Evolutionary conservation across 2,113 vertebrate genomes (phyloP), one percentile per base, ranked within the genome.

Genomic region (Emydocephalus ijimae): DNA sequence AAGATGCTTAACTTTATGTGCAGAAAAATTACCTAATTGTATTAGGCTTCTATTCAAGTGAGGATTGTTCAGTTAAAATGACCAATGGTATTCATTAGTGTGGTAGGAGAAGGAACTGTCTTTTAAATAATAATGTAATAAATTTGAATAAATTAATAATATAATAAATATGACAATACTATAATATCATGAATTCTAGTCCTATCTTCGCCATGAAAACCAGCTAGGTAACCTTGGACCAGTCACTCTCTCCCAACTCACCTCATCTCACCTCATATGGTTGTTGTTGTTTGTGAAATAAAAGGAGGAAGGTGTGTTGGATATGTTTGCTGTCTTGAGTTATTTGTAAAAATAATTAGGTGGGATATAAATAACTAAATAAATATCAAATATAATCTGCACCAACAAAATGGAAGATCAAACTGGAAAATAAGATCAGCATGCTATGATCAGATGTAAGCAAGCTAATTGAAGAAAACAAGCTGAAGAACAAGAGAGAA

Each of bases 1-100:
- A 15, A 0, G 0, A 59, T 96, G 95, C 96, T 96, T 97, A 95
- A 14, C 34, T 56, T 85, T 93, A 93, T 94, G 96, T 95, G 91
- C 15, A 56, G 3, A 93, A 56, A 90, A 45, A 89, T 88, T 81
- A 39, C 69, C 34, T 39, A 81, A 81, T 86, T 23, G 26, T 94
- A 96, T 92, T 18, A 0, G 92, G 81, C 39, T 94, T 89, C 94
- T 96, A 94, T 93, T 74, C 95, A 95, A 95, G 87, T 93, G 94
- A 95, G 92, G 0, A 56, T 94, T 95, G 24, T 96, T 93, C 93
- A 94, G 95, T 93, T 94, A 92, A 90, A 94, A 90, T 1, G n/a
- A 94, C 93, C 87, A 1, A 0, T 48, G 48, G 48, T 48, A 48
- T 48, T 48, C 18, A 54, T 91, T 91, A 96, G 93, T 88, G 93